Evolutionary conservation across 2,888 invertebrate species (phyloP), one percentile per base, ranked within the genome.

Genomic region (Drosophila buzzatii): DNA sequence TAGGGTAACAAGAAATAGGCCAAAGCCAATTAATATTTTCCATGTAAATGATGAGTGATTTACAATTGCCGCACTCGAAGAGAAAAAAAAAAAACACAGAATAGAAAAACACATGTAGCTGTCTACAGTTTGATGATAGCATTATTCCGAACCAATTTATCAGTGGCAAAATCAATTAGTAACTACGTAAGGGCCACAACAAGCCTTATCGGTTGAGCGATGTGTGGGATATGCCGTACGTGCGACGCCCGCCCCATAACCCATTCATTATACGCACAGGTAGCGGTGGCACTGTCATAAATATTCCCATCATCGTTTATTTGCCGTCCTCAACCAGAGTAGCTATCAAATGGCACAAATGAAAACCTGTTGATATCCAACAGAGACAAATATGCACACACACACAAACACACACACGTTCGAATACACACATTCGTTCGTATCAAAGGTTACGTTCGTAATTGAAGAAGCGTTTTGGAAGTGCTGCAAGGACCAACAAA

Each of bases 281-380:
- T 69, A 75, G 76, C 79, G 81, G 70, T 85, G 85, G 79, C 77
- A 79, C 72, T 87, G 90, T 87, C 90, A 90, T 90, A 90, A 90
- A 90, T 90, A 85, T 90, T 90, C 89, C 87, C 90, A 90, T 90
- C 85, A 85, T 82, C 83, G 89, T 89, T 86, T 86, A 82, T 82
- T 74, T 84, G 75, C 67, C 70, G 63, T 75, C 51, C 61, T 61
- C 72, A 69, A 27, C 60, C 55, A 62, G 74, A 77, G 74, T 71
- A 63, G 75, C 82, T 79, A 88, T 88, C 84, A 85, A 85, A 88
- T 80, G 80, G 81, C 79, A 71, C 79, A 86, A 84, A 86, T 83
- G 81, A 82, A 86, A 89, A 89, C 86, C 87, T 86, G 86, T 89
- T 86, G 86, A 89, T 86, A 86, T 72, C 68, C 67, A 59, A 76